These are phyloP conservation scores for Tiphia femorata DNA, from an alignment of 2,888 invertebrate genomes.

Conservation along the genomic window DNA sequence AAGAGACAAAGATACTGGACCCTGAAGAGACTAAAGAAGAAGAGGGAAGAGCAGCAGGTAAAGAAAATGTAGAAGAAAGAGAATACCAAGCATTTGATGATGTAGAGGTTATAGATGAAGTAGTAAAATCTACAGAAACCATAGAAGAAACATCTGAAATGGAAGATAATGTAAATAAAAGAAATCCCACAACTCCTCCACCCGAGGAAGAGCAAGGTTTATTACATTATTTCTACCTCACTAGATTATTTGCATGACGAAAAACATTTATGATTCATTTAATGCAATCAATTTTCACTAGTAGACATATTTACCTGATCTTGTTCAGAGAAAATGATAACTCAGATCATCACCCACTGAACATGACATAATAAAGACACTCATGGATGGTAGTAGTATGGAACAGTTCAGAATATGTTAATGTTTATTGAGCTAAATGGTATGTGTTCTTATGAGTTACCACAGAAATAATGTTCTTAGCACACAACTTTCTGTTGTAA, in stretches of 20 bases:
- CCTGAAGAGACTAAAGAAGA: no score
- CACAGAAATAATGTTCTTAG: neutral
- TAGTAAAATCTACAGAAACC: neutral
- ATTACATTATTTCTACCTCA: constrained; percentile 56
- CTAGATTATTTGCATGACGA: constrained; percentile 61
- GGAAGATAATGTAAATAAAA: constrained; percentile 15
- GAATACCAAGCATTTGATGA: no score
- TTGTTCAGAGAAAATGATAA: constrained; percentile 16
- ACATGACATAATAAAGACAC: constrained; percentile 4
- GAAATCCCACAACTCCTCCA: constrained; percentile 5
- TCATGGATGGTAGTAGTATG: constrained; percentile 5
- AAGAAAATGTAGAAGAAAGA: no score
- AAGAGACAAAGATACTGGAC: constrained; percentile 6
- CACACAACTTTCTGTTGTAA: neutral
- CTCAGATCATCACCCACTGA: neutral
- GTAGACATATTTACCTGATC: constrained; percentile 26
- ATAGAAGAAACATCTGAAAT: neutral
- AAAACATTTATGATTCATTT: constrained; percentile 14
- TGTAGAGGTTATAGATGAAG: neutral
- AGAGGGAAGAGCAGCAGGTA: no score
- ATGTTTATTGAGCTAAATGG: constrained; percentile 11
- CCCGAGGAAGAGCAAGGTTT: constrained; percentile 52
- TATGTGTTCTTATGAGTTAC: constrained; percentile 1
- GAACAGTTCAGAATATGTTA: constrained; percentile 7
- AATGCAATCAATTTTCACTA: constrained; percentile 19